Base-by-base conservation (phyloP, 2,888 invertebrate genomes). In the Gonocerus acuteangulatus region DNA sequence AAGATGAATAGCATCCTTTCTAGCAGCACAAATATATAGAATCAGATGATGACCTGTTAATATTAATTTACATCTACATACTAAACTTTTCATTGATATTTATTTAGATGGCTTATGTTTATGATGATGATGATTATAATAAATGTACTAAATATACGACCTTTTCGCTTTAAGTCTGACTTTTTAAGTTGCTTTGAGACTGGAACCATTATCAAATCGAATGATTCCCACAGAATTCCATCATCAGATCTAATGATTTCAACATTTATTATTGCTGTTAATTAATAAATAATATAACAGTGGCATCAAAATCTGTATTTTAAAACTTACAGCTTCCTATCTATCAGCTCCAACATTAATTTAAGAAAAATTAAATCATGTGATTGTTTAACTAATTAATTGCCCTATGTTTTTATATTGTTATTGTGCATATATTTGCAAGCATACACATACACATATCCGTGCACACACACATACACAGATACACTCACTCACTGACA, bases 271-370 rank as follows among this genome's bases (percentile, higher is more conserved):
- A n/a, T n/a, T n/a, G n/a, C n/a, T n/a, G n/a, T n/a, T n/a, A n/a
- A n/a, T n/a, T n/a, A n/a, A n/a, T n/a, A n/a, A n/a, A n/a, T n/a
- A 4, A 27, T 27, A 27, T 27, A 27, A 6, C 27, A 6, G 27
- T 27, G 27, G 27, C 27, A 27, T 27, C 27, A 27, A 27, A 4
- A 27, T n/a, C n/a, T n/a, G n/a, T 27, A 27, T 27, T 27, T 6
- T 9, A 27, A 34, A 51, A 51, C 19, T 18, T 18, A 27, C 54
- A 54, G 54, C 54, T 54, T 54, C 44, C 54, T 54, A 54, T 54
- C 16, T 54, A 7, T 54, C 54, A 54, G 54, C 44, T 54, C 39
- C 39, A 36, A 52, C 51, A 36, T 19, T 54, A 54, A 36, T 54
- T 54, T 44, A 54, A 42, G 54, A 36, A 44, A 36, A 36, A 54